These are phyloP conservation scores for Habrosyne pyritoides DNA, from an alignment of 2,888 invertebrate genomes.

Conservation along the genomic window DNA sequence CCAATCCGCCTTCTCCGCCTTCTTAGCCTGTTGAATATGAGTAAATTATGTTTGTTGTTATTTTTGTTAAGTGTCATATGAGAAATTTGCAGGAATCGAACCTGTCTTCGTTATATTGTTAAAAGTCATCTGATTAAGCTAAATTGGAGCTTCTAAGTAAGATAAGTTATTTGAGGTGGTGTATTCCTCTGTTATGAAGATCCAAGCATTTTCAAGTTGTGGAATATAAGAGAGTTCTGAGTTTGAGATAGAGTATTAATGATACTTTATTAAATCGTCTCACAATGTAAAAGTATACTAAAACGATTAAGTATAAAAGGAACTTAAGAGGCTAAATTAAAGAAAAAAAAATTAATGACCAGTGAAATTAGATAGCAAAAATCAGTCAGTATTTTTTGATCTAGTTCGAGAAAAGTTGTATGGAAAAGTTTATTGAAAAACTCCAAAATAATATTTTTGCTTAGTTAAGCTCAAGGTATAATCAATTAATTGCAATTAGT, in stretches of 20 bases:
- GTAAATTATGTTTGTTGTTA: constrained; percentile 40
- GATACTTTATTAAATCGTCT: neutral
- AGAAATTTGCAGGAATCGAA: constrained; percentile 19
- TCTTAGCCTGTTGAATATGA: constrained; percentile 88
- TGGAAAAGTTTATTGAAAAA: neutral
- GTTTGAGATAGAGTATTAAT: neutral
- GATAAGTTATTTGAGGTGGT: constrained; percentile 4
- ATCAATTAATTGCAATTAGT: neutral
- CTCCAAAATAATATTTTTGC: neutral
- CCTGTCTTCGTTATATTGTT: constrained; percentile 6
- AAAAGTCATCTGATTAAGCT: neutral
- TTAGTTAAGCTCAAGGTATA: neutral
- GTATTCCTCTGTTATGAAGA: neutral
- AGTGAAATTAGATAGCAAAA: too few species aligned
- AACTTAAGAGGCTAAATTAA: neutral
- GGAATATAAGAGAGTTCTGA: neutral
- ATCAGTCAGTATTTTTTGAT: neutral
- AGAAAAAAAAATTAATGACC: too few species aligned
- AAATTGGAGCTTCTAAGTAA: neutral
- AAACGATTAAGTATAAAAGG: neutral
- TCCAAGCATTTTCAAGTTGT: constrained; percentile 3
- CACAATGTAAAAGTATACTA: neutral
- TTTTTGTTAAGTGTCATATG: constrained; percentile 17
- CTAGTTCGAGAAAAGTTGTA: neutral
- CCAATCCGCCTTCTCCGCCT: constrained; percentile 89